These are phyloP conservation scores for Rynchops niger DNA, from an alignment of 2,113 vertebrate species.

Conservation along the genomic window DNA sequence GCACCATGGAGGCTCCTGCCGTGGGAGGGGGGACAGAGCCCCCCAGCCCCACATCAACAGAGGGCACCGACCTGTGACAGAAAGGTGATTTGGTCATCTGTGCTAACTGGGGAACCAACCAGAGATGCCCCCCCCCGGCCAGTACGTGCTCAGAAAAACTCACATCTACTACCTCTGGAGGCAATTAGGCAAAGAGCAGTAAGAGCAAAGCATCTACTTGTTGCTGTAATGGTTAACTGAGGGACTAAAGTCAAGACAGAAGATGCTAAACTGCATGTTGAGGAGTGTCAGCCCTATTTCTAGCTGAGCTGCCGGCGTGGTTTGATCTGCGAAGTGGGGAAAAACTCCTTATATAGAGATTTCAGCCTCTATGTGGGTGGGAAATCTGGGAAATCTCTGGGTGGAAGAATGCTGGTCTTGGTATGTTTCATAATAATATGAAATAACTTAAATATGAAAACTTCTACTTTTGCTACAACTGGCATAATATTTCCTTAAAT, in stretches of 20 bases:
- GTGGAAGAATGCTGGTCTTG: slow-evolving; percentile 21
- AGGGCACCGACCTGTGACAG: background rate
- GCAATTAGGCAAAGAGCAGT: background rate
- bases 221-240: background rate
- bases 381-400: slow-evolving; percentile 32
- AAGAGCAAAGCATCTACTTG: background rate
- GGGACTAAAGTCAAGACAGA: background rate
- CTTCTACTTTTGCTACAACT: slow-evolving; percentile 34
- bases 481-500: slow-evolving; percentile 50
- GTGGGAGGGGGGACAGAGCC: background rate
- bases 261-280: background rate
- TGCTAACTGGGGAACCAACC: background rate
- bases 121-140: too few relatives aligned
- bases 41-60: background rate
- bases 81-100: background rate
- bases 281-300: background rate
- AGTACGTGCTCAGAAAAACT: background rate
- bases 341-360: slow-evolving; percentile 1
- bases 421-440: slow-evolving; percentile 28
- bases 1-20: background rate
- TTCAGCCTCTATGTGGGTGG: slow-evolving; percentile 36
- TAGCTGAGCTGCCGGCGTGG: background rate
- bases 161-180: rapidly evolving
- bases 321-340: slow-evolving; percentile 8
- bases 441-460: slow-evolving; percentile 52